These are phyloP conservation scores for Branchipolynoe longqiensis DNA, from an alignment of 2,888 invertebrate species.

Conservation along the genomic window DNA sequence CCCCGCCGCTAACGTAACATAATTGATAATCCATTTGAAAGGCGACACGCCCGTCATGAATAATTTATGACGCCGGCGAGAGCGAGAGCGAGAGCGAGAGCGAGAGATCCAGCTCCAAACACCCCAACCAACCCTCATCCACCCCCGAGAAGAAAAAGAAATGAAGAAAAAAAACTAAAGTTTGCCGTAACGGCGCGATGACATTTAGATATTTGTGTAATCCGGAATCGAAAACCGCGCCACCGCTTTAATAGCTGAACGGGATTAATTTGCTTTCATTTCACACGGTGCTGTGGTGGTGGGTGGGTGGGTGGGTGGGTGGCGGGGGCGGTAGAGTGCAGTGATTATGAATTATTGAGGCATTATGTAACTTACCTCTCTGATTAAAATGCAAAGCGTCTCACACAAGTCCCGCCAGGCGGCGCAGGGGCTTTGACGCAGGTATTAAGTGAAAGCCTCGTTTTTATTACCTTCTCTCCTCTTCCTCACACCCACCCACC, in stretches of 20 bases:
- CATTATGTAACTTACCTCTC: constrained; percentile 56
- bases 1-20: constrained; percentile 55
- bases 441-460: constrained; percentile 7
- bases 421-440: constrained; percentile 22
- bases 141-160: too few species aligned
- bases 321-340: too few species aligned
- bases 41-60: constrained; percentile 28
- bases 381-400: constrained; percentile 51
- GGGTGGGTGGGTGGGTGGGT: too few species aligned
- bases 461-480: neutral
- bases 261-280: constrained; percentile 50
- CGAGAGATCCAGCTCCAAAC: too few species aligned
- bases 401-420: constrained; percentile 19
- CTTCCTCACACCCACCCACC: too few species aligned
- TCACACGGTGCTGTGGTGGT: constrained; percentile 38
- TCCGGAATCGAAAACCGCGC: constrained; percentile 12
- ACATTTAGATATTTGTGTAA: constrained; percentile 44
- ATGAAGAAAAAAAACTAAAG: neutral
- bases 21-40: constrained; percentile 54
- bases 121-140: too few species aligned
- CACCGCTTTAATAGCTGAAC: constrained; percentile 30
- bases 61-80: constrained; percentile 18
- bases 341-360: constrained; percentile 55
- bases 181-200: constrained; percentile 7
- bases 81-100: neutral